Evolutionary conservation across 2,113 vertebrate species (phyloP).

Genomic region (Platysteira castanea): DNA sequence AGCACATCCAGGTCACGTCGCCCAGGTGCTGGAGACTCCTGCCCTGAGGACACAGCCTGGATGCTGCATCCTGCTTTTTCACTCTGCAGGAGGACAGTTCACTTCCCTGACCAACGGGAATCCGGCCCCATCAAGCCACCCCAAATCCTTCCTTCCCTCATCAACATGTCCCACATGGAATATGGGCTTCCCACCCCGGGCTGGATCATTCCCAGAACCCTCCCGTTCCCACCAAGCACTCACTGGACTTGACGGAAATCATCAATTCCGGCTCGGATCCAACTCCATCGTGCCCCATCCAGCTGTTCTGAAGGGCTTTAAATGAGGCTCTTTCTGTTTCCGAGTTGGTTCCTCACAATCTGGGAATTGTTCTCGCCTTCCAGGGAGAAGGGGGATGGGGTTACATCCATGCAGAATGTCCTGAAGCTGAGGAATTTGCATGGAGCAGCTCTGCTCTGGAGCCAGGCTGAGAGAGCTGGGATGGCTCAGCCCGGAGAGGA

Average conservation of each 20-base stretch:
- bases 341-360: constrained; percentile 52
- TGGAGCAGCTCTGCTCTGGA: not conserved
- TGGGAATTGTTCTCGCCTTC: constrained; percentile 48
- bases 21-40: not conserved
- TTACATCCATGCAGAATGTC: constrained; percentile 36
- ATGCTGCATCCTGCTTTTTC: not conserved
- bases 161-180: not conserved
- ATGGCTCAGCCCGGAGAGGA: not conserved
- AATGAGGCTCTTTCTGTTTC: constrained; percentile 50
- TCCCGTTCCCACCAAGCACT: not conserved
- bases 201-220: not conserved
- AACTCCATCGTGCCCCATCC: not conserved
- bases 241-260: not conserved
- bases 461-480: not conserved
- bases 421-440: not conserved
- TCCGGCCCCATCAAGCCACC: too few species aligned
- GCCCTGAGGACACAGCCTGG: not conserved
- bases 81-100: not conserved
- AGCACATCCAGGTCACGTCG: not conserved
- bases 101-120: not conserved
- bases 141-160: not conserved
- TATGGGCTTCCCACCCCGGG: not conserved
- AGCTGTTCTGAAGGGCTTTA: constrained; percentile 50
- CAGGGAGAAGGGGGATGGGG: constrained; percentile 7
- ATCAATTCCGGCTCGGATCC: not conserved